Evolutionary conservation across 2,113 vertebrate species (phyloP).

Genomic region (Ptilorrhoa leucosticta): DNA sequence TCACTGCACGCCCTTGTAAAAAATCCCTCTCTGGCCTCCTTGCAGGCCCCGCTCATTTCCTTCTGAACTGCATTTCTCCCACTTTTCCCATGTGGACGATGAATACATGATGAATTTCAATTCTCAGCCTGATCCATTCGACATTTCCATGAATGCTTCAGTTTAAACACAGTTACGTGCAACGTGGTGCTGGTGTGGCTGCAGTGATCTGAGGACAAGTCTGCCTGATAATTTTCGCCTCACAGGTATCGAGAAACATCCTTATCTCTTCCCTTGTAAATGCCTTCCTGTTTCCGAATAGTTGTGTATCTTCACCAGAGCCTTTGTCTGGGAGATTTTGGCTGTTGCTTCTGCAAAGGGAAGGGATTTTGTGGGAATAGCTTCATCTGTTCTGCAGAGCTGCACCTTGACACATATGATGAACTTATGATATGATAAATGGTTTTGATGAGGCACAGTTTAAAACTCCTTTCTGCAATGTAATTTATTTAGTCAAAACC

Average conservation of each 20-base stretch:
- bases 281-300: neutral
- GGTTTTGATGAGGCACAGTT: conserved; percentile 1
- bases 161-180: neutral
- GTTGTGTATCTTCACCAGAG: neutral
- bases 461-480: conserved; percentile 13
- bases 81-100: neutral
- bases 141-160: neutral
- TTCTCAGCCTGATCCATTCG: neutral
- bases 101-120: neutral
- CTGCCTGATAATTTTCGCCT: neutral
- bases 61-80: neutral
- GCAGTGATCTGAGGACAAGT: neutral
- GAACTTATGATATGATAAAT: conserved; percentile 49
- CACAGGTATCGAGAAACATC: rapidly evolving
- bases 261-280: neutral
- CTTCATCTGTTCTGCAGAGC: conserved; percentile 3
- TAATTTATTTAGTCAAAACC: conserved; percentile 51
- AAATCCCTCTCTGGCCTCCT: neutral
- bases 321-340: neutral
- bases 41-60: rapidly evolving
- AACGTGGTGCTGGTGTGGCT: neutral
- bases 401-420: neutral
- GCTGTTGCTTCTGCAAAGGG: conserved; percentile 15
- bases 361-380: conserved; percentile 1
- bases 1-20: too few relatives aligned